Percentiles rank a stretch among this genome's conserved stretches.
Evolutionary conservation across 1,140 invertebrate species (phyloP).

Genomic region (Phymastichus coffea): DNA sequence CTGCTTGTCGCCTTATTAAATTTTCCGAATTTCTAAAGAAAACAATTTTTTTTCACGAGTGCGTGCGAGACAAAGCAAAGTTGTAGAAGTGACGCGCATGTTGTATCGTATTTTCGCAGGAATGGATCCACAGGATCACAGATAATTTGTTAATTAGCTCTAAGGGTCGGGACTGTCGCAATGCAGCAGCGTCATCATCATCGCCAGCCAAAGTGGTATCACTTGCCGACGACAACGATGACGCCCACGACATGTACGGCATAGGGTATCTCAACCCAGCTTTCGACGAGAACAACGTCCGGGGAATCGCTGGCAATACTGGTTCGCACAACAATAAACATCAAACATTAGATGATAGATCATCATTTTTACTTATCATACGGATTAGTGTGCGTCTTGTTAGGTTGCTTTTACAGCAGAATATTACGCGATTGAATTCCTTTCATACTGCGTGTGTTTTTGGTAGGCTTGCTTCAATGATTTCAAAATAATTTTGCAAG

Average conservation of each 20-base stretch:
- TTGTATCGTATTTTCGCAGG: slow-evolving; percentile 49
- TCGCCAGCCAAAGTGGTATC: neutral
- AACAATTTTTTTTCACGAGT: neutral
- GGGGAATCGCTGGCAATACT: neutral
- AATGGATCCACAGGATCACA: slow-evolving; percentile 50
- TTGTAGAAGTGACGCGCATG: neutral
- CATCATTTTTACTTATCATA: too few species aligned
- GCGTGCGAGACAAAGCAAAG: neutral
- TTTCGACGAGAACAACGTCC: slow-evolving; percentile 43
- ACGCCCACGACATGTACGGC: slow-evolving; percentile 40
- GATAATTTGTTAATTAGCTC: slow-evolving; percentile 47
- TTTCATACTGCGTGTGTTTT: too few species aligned
- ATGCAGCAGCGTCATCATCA: slow-evolving; percentile 6
- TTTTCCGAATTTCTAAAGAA: neutral
- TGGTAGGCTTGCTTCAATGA: too few species aligned
- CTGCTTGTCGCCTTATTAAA: slow-evolving; percentile 10
- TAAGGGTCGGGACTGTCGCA: slow-evolving; percentile 49
- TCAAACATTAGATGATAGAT: too few species aligned
- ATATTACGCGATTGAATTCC: too few species aligned
- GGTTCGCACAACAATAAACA: slow-evolving; percentile 13
- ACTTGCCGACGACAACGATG: slow-evolving; percentile 29
- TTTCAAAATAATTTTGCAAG: too few species aligned
- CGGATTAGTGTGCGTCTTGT: too few species aligned
- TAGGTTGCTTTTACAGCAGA: too few species aligned
- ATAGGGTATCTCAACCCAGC: slow-evolving; percentile 53